Evolutionary conservation across 1,140 invertebrate genomes (phyloP).

Genomic region (Druon quercuslanigerum): DNA sequence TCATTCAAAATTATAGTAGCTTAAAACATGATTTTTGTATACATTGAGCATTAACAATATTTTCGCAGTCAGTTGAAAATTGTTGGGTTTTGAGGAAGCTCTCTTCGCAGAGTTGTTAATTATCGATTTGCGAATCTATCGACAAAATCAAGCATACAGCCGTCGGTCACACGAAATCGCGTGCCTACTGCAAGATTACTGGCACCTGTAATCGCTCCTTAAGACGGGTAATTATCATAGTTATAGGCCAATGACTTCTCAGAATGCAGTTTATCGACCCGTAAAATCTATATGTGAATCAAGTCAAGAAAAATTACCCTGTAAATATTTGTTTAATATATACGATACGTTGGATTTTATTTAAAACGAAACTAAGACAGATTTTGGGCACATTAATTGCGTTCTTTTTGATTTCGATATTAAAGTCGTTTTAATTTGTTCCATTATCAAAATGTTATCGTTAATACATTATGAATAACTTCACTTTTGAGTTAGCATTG

Average conservation of each 20-base stretch:
- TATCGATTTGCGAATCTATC: conserved; percentile 33
- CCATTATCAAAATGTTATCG: background rate
- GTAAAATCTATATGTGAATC: conserved; percentile 14
- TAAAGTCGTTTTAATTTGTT: background rate
- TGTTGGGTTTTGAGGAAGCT: background rate
- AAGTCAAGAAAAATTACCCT: background rate
- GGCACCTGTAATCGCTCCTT: conserved; percentile 17
- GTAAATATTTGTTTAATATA: background rate
- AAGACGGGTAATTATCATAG: background rate
- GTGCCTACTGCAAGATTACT: conserved; percentile 33
- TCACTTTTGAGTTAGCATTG: conserved; percentile 13
- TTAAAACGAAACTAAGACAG: too few relatives aligned
- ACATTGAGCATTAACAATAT: too few relatives aligned
- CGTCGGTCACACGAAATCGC: conserved; percentile 41
- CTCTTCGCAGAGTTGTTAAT: background rate
- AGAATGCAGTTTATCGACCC: background rate
- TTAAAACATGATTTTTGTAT: too few relatives aligned
- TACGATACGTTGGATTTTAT: too few relatives aligned
- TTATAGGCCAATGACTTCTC: conserved; percentile 14
- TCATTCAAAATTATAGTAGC: too few relatives aligned
- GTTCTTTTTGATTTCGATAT: background rate
- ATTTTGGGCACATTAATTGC: too few relatives aligned
- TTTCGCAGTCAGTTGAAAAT: too few relatives aligned
- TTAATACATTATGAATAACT: conserved; percentile 15
- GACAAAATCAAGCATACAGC: background rate